Base-by-base conservation (phyloP, 2,888 invertebrate genomes). In the Chrysopilus asiliformis region DNA sequence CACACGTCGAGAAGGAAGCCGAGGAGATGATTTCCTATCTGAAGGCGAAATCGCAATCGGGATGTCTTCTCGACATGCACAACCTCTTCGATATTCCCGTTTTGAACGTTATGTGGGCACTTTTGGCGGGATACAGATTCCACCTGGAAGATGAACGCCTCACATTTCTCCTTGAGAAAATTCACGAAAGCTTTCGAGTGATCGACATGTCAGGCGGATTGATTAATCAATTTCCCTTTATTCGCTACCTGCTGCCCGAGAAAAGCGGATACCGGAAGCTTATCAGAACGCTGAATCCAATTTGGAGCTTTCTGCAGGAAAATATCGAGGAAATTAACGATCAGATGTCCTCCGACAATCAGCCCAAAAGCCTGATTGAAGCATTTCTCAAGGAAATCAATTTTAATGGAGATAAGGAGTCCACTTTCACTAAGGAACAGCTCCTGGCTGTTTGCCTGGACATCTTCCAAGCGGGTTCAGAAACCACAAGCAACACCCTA, bases 31-130 rank as follows among this genome's bases (percentile, higher is more conserved):
- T 78, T 2, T 53, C 64, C 8, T 56, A 56, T 46, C 67, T 68
- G 20, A 56, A 53, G 24, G 53, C 45, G 12, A 59, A 55, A 39
- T 47, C 42, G 2, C 51, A 44, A 15, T 52, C 44, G 44, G 34
- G 14, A 18, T 14, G 29, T 19, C 57, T 70, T 0, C 60, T 77
- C 1, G 57, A 57, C 28, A 66, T 75, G 44, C 67, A 68, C 41
- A 58, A 56, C 8, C 57, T 67, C 2, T 69, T 80, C 27, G 73
- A 76, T 38, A 60, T 74, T 25, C 68, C 74, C 1, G 72, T 79
- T 2, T 57, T 80, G 42, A 81, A 81, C 53, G 68, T 74, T 0
- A 53, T 80, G 13, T 82, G 81, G 82, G 69, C 68, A 15, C 72
- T 76, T 61, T 67, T 77, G 34, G 79, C 80, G 32, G 78, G 79